A percentile compares a stretch with the other conserved stretches of the same genome.
Evolutionary conservation across 1,140 invertebrate species (phyloP).

Genomic region (Trichogramma pretiosum): DNA sequence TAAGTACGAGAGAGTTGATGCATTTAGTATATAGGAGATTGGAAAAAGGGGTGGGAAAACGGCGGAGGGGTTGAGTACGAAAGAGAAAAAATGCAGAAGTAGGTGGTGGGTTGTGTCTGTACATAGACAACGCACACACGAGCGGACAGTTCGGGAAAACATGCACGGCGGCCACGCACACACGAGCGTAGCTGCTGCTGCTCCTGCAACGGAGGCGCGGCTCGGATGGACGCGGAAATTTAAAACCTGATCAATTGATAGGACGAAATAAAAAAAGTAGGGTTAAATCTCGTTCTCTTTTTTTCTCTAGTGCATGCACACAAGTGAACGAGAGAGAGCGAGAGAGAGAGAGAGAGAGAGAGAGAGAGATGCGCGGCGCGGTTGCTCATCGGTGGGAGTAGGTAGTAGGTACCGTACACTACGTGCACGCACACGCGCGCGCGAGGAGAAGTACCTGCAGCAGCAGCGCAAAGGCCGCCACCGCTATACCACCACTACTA

Average conservation of each 20-base stretch:
- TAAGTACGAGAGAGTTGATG: too few species aligned
- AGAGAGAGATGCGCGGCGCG: too few species aligned
- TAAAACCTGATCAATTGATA: slow-evolving; percentile 50
- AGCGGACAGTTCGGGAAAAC: slow-evolving; percentile 29
- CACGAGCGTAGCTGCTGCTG: neutral
- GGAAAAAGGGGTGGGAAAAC: too few species aligned
- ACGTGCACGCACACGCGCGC: slow-evolving; percentile 19
- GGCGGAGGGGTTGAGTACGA: too few species aligned
- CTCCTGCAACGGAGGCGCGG: slow-evolving; percentile 16
- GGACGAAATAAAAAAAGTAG: slow-evolving; percentile 47
- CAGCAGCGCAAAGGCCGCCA: neutral
- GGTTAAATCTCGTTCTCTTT: slow-evolving; percentile 38
- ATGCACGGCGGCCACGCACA: slow-evolving; percentile 17
- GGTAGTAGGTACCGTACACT: too few species aligned
- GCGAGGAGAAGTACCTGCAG: slow-evolving; percentile 5
- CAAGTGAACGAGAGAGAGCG: slow-evolving; percentile 12
- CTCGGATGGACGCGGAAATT: slow-evolving; percentile 44
- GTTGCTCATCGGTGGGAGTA: slow-evolving; percentile 15
- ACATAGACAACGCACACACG: neutral
- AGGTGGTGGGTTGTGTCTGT: slow-evolving; percentile 11
- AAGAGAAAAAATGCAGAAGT: slow-evolving; percentile 20
- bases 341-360: slow-evolving; percentile 6
- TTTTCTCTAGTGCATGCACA: neutral
- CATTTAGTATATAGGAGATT: too few species aligned
- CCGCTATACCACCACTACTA: too few species aligned